A percentile compares a stretch with the other conserved stretches of the same genome.
Evolutionary conservation across 2,888 invertebrate genomes (phyloP).

Genomic region (Phortica magna): DNA sequence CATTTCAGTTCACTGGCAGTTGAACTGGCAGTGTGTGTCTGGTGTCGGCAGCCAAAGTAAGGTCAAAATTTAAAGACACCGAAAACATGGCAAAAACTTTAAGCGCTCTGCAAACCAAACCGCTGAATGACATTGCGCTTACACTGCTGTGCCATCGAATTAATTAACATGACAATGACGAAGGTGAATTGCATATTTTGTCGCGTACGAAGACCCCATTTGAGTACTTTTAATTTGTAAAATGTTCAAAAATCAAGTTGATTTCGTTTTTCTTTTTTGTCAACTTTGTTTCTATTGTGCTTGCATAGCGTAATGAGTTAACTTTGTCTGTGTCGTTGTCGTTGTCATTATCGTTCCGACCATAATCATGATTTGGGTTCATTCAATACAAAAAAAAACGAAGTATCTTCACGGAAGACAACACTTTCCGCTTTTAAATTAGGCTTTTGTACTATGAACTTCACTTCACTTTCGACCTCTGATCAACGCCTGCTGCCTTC

Average conservation of each 20-base stretch:
- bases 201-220: constrained; percentile 33
- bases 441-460: not conserved
- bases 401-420: constrained; percentile 11
- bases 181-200: constrained; percentile 70
- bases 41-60: constrained; percentile 10
- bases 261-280: constrained; percentile 32
- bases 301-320: no score
- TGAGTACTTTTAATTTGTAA: constrained; percentile 39
- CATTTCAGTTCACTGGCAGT: not conserved
- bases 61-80: constrained; percentile 47
- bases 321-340: constrained; percentile 18
- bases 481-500: no score
- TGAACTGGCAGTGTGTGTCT: constrained; percentile 31
- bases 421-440: constrained; percentile 1
- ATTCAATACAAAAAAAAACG: not conserved
- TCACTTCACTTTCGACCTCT: not conserved
- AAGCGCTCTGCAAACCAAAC: not conserved
- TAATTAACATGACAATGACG: constrained; percentile 74
- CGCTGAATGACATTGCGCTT: not conserved
- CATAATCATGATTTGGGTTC: constrained; percentile 3
- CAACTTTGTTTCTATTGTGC: not conserved
- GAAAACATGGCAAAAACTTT: not conserved
- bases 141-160: constrained; percentile 48
- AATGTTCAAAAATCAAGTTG: constrained; percentile 47
- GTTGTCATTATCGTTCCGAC: not conserved